These are phyloP conservation scores for Hemichromis elongatus DNA, from an alignment of 2,113 vertebrate genomes.

Conservation along the genomic window DNA sequence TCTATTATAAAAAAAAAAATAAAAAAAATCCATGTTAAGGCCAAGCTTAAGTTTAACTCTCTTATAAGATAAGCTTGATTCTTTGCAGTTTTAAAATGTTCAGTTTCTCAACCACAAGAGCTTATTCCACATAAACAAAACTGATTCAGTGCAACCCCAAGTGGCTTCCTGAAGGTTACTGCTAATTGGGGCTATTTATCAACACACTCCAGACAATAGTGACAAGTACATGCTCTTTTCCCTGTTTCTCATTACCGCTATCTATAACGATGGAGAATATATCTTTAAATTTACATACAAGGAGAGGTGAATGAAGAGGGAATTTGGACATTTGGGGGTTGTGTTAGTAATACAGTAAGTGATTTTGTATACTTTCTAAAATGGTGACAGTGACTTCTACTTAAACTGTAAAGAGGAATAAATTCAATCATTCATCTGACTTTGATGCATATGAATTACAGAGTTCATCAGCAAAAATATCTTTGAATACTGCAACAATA, in stretches of 20 bases:
- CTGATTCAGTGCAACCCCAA: slow-evolving; percentile 30
- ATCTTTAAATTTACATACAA: slow-evolving; percentile 58
- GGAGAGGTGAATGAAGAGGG: not conserved
- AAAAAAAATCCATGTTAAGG: too few species aligned
- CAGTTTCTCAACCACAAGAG: not conserved
- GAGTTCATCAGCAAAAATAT: not conserved
- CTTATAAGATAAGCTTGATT: not conserved
- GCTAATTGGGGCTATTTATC: slow-evolving; percentile 73
- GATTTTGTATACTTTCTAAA: not conserved
- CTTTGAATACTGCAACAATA: not conserved
- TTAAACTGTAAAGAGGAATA: not conserved
- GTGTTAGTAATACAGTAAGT: not conserved
- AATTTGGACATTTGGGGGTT: not conserved
- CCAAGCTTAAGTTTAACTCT: too few species aligned
- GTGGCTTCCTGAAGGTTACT: slow-evolving; percentile 66
- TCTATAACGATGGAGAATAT: slow-evolving; percentile 56
- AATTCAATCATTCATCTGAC: not conserved
- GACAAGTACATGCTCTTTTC: slow-evolving; percentile 69
- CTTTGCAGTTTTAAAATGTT: not conserved
- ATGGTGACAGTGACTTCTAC: not conserved
- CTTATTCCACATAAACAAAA: slow-evolving; percentile 41
- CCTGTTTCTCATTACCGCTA: slow-evolving; percentile 70
- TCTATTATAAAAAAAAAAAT: not conserved
- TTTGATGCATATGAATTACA: not conserved
- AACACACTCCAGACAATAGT: slow-evolving; percentile 54